A percentile compares a stretch with the other conserved stretches of the same genome.
phyloP scores from a whole-genome alignment of 2,113 vertebrate genomes.

The Dromaius novaehollandiae region DNA sequence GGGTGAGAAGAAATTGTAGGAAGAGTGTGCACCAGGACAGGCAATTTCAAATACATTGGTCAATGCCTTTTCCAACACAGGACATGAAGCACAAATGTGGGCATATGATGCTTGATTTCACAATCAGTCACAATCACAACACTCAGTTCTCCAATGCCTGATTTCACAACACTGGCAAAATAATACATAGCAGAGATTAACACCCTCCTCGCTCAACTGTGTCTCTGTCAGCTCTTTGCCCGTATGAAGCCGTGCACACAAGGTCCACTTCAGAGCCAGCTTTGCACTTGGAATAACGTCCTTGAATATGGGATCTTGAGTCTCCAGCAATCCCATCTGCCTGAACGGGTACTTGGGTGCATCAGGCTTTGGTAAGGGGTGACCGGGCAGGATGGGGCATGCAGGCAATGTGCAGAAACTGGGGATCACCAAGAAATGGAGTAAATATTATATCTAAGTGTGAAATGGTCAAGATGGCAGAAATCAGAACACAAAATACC shows the following conservation, averaged over 20 bases:
- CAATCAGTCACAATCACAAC: not conserved
- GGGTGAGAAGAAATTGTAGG: not conserved
- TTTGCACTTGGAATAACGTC: fast-evolving
- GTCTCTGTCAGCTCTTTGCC: not conserved
- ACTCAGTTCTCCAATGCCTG: not conserved
- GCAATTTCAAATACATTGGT: not conserved
- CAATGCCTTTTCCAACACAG: constrained; percentile 8
- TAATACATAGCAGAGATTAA: not conserved
- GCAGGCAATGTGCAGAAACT: fast-evolving
- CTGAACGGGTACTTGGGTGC: not conserved
- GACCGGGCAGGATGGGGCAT: not conserved
- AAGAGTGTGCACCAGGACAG: not conserved
- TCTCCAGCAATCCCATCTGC: not conserved
- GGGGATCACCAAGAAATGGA: not conserved
- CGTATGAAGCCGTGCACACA: not conserved
- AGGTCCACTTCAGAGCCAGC: not conserved
- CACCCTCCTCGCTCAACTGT: not conserved
- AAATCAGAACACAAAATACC: not conserved
- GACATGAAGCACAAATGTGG: not conserved
- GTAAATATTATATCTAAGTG: not conserved
- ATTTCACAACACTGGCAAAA: not conserved
- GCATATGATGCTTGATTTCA: not conserved
- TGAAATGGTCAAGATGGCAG: not conserved
- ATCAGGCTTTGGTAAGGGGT: not conserved
- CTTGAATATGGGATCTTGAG: not conserved